These are phyloP conservation scores for Heliocidaris tuberculata DNA, from an alignment of 35 echinoderm and acorn worm genomes.

Conservation along the genomic window DNA sequence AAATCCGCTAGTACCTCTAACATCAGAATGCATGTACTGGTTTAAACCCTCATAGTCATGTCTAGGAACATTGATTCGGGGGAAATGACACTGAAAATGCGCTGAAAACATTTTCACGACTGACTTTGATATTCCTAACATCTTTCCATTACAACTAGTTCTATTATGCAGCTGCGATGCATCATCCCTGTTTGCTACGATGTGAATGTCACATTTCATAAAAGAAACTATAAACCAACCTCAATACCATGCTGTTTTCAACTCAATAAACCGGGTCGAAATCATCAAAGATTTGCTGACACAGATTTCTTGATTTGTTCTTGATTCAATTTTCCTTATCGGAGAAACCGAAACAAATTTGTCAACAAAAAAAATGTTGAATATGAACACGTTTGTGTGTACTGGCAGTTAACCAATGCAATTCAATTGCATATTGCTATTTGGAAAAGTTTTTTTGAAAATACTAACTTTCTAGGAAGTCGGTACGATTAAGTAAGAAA, in stretches of 20 bases:
- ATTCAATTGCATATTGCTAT: too few species aligned
- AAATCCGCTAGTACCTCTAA: neutral
- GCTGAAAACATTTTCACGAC: neutral
- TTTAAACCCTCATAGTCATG: too few species aligned
- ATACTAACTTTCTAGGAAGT: too few species aligned
- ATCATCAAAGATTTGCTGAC: conserved; percentile 9
- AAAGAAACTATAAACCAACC: neutral
- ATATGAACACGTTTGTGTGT: too few species aligned
- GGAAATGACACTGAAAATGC: neutral
- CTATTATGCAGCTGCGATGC: neutral
- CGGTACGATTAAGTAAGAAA: too few species aligned
- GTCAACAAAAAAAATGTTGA: too few species aligned
- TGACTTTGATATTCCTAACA: neutral
- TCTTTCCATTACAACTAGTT: neutral
- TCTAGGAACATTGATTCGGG: neutral
- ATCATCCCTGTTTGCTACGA: neutral
- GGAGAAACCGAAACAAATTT: neutral
- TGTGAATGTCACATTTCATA: neutral
- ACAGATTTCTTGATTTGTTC: neutral
- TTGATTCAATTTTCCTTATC: neutral
- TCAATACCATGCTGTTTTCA: neutral
- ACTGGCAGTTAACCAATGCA: too few species aligned
- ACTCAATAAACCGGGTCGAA: neutral
- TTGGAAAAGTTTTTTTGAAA: too few species aligned
- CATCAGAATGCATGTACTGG: neutral